phyloP scores from a whole-genome alignment of 2,797 vertebrate genomes.

The Pseudochirops corinnae region DNA sequence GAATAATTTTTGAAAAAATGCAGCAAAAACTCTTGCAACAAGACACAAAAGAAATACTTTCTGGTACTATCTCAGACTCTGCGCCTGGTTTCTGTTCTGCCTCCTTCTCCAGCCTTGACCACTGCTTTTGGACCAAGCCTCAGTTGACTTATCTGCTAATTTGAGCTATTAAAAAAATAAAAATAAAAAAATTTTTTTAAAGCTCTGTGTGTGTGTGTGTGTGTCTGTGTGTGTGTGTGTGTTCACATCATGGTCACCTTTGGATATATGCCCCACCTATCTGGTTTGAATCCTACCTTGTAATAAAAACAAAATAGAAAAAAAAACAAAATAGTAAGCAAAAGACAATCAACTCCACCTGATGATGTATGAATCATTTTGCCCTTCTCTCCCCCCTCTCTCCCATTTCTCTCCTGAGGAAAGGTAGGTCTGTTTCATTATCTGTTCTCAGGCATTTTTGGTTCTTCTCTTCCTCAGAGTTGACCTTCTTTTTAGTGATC shows the following conservation, averaged over 20 bases:
- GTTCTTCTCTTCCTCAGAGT: not conserved
- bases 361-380: not conserved
- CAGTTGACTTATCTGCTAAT: not conserved
- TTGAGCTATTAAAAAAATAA: not conserved
- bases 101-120: not conserved
- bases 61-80: not conserved
- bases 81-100: not conserved
- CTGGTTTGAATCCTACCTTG: not conserved
- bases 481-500: not conserved
- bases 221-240: too few relatives aligned
- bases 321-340: not conserved
- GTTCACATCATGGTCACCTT: not conserved
- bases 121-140: not conserved
- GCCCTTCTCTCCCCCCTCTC: not conserved
- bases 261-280: not conserved
- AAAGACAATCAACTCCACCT: not conserved
- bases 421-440: not conserved
- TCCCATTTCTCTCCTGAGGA: not conserved
- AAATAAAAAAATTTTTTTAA: not conserved
- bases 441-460: not conserved
- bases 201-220: too few relatives aligned
- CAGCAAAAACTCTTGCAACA: not conserved
- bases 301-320: not conserved
- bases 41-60: not conserved
- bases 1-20: not conserved